phyloP scores from a whole-genome alignment of 2,888 invertebrate species.

The Hydrotaea diabolus region DNA sequence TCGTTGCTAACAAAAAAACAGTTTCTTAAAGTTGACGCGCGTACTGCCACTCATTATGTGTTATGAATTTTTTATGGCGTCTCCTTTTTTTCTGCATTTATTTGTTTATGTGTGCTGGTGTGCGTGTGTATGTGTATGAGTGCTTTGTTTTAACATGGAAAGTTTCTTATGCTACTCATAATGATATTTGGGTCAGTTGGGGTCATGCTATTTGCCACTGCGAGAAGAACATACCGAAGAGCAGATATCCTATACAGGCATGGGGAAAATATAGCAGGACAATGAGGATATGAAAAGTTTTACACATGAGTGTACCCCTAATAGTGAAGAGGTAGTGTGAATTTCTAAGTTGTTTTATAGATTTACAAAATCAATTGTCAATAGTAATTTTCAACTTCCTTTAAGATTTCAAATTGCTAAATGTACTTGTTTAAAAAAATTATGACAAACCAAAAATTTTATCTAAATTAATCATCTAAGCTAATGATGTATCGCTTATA shows the following conservation, averaged over 20 bases:
- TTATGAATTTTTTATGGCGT: conserved; percentile 77
- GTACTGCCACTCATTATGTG: conserved; percentile 76
- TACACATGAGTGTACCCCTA: no score
- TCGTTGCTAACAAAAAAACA: conserved; percentile 42
- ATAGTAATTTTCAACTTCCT: no score
- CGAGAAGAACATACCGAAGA: neutral
- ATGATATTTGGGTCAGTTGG: conserved; percentile 59
- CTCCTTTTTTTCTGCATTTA: conserved; percentile 21
- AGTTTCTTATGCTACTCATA: conserved; percentile 48
- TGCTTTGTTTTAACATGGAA: conserved; percentile 29
- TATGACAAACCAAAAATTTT: no score
- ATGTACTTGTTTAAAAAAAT: no score
- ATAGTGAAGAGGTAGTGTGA: no score
- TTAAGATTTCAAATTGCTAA: no score
- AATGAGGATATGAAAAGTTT: neutral
- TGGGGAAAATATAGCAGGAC: conserved; percentile 33
- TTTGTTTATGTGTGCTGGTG: no score
- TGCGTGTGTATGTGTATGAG: conserved; percentile 37
- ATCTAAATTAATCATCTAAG: no score
- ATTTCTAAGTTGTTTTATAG: no score
- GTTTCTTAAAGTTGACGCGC: conserved; percentile 73
- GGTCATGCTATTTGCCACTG: conserved; percentile 47
- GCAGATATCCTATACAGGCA: neutral
- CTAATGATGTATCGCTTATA: no score
- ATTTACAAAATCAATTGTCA: no score